Evolutionary conservation across 2,888 invertebrate genomes (phyloP), one percentile per base, ranked within the genome.

Genomic region (Hoplodrina ambigua): DNA sequence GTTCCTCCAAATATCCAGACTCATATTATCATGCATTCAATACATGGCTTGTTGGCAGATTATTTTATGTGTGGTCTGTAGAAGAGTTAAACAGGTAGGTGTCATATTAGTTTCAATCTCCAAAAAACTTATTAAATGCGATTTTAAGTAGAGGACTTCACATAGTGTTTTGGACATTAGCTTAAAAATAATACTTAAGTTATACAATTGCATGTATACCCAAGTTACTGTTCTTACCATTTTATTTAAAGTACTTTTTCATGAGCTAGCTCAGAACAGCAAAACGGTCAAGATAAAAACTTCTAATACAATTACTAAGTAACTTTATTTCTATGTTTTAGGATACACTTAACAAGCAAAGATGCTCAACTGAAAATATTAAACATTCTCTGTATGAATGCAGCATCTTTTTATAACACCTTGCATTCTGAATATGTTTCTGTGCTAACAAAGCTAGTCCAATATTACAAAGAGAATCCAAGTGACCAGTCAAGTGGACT

Each of bases 1-100:
- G 96, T 5, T 87, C 90, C 59, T 89, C 92, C 3, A 92, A 91
- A 72, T 91, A 94, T 80, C 93, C 95, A 37, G 95, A 95, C 75
- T 88, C 91, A 54, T 93, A 95, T 81, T 96, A 96, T 82, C 89
- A 92, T 84, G 90, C 96, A 2, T 97, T 97, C 81, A 97, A 97
- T 66, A 96, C 96, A 19, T 97, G 97, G 97, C 89, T 97, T 3
- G 92, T 97, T 66, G 97, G 97, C n/a, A 94, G 96, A 85, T 93
- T 97, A 82, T 97, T 97, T 87, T 97, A 97, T 91, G 92, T 97
- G 50, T 94, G 97, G 87, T 96, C 96, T 53, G 94, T 96, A 4
- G 93, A 96, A 61, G 94, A 96, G 82, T 88, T 97, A 53, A 86
- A 88, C 61, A 93, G 94, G 96, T 96, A 91, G 49, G n/a, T 15